Base-by-base conservation (phyloP, 2,888 invertebrate genomes). In the Leptothorax acervorum region DNA sequence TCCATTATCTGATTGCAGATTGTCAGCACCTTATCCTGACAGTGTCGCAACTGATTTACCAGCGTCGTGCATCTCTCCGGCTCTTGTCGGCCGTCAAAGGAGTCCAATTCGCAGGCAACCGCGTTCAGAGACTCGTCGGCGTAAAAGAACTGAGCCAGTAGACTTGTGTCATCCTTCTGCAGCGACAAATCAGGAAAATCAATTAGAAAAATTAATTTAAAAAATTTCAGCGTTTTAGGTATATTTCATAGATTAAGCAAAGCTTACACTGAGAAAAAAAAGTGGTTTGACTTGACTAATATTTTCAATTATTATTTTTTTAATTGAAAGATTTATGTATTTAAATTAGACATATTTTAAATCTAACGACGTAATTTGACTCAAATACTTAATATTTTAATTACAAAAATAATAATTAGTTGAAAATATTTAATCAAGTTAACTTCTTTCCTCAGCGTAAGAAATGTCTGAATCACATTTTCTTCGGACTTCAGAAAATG, bases 21-120 rank as follows among this genome's bases (percentile, higher is more conserved):
- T 93, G 97, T 98, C 91, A 99, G 95, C 87, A 99, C 99, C 93
- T 97, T 97, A 95, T 98, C 98, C 96, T 99, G 99, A 90, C 98
- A 98, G 94, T 98, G 98, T 81, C 99, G 96, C 91, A 99, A 96
- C 94, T 99, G 98, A 95, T 98, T 99, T 92, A 99, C 99, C 92
- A 99, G 96, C 35, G 97, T 97, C 82, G 99, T 98, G 95, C 99
- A 99, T 94, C 99, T 95, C 94, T 99, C 99, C 0, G 99, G 99
- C 94, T 99, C 99, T 93, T 99, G 99, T 68, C 99, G 96, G n/a
- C 99, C 99, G 95, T 99, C 99, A 95, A 99, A 99, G 92, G 99
- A 99, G 95, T 99, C 99, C 95, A 99, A 95, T 95, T 99, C 99
- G 88, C 98, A 97, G 70, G 99, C 99, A 85, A 99, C 98, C 92